Conservation (phyloP, 2,113 vertebrate species). For the Abramis brama region DNA sequence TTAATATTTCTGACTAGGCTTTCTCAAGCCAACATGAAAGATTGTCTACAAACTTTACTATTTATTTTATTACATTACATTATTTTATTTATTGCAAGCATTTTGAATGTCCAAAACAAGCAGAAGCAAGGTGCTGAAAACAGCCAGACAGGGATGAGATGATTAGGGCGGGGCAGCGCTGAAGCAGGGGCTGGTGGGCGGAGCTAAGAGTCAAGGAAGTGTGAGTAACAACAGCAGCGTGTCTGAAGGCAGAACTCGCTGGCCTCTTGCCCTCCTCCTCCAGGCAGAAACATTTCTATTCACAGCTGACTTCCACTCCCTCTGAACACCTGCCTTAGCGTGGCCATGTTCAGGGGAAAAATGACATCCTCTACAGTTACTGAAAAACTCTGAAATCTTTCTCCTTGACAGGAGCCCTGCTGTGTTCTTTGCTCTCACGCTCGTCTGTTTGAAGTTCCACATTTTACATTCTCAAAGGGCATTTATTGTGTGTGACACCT, state of each 20-base stretch:
- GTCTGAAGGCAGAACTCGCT: conserved; percentile 13
- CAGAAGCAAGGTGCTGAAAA: background rate
- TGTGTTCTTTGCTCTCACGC: conserved; percentile 19
- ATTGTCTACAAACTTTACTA: background rate
- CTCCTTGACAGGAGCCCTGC: conserved; percentile 49
- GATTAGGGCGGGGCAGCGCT: background rate
- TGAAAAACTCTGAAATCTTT: conserved; percentile 56
- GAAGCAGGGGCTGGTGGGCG: background rate
- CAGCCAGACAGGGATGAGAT: background rate
- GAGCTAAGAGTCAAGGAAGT: background rate
- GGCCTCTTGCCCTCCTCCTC: conserved; percentile 32
- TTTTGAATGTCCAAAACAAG: background rate
- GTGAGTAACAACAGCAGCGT: background rate
- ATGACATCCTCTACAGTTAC: conserved; percentile 59
- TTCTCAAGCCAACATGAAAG: background rate
- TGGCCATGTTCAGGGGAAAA: conserved; percentile 56
- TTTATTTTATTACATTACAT: background rate
- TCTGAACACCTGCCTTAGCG: conserved; percentile 68
- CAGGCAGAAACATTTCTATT: conserved; percentile 68
- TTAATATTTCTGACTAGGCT: background rate
- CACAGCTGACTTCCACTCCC: conserved; percentile 70
- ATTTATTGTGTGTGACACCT: conserved; percentile 40
- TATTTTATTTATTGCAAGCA: background rate
- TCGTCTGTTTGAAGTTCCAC: conserved; percentile 30
- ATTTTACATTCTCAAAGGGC: conserved; percentile 34